Base-by-base conservation (phyloP, 2,113 vertebrate genomes). In the Spea bombifrons region DNA sequence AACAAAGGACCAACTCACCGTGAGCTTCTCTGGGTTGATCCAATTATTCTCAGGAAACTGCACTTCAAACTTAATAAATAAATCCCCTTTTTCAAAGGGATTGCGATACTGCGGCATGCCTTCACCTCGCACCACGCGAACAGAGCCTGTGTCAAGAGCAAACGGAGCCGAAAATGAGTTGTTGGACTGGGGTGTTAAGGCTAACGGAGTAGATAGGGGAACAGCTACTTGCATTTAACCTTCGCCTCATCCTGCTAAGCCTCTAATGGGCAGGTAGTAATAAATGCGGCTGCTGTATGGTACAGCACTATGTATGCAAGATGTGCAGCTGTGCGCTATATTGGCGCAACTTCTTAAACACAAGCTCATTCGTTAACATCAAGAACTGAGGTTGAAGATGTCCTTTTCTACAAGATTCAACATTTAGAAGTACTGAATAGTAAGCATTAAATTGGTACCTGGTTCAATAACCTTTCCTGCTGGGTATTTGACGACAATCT, bases 71-170 rank as follows among this genome's bases (percentile, higher is more conserved):
- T 98, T 99, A 83, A 99, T 90, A 86, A 95, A 99, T 79, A 99
- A 94, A 88, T 99, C 96, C 72, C 97, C 96, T 74, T 99, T 99
- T 86, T 98, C 96, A 90, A 99, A 99, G 3, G 97, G 97, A 87
- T 99, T 99, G 83, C 96, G 96, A 84, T 98, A 99, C 77, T 98
- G 96, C 46, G 97, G 97, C 97, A 99, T 99, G 82, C 97, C 97
- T 87, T 99, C 97, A 66, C 94, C 96, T 83, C 94, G 90, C 78
- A 98, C 96, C 72, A 99, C 93, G 52, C 95, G 93, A 80, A 96
- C 88, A 85, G 90, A 96, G 43, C 96, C 97, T 99, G 86, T 7
- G 81, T 78, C 75, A 75, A 15, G 50, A 69, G 81, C 4, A 76
- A 44, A 76, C 47, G 45, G 50, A 30, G 2, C 30, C 1, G 30